Percentiles rank a stretch among this genome's conserved stretches.
phyloP scores from a whole-genome alignment of 2,113 vertebrate species.

The Myanophis thanlyinensis region DNA sequence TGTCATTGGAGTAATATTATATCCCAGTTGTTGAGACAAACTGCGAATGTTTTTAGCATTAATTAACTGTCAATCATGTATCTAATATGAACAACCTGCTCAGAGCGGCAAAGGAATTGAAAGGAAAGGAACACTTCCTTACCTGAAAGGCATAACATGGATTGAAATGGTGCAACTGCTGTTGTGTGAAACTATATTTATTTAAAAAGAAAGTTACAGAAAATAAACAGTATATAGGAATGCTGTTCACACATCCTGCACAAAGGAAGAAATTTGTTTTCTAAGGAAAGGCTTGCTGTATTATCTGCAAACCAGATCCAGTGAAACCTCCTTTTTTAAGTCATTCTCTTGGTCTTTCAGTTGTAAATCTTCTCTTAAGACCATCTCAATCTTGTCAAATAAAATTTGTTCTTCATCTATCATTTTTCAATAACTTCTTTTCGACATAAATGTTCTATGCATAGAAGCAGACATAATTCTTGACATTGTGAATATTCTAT shows the following conservation, averaged over 20 bases:
- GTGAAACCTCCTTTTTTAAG: background rate
- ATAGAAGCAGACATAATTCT: background rate
- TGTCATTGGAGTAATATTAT: background rate
- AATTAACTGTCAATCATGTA: background rate
- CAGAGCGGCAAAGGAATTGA: background rate
- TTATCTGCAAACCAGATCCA: background rate
- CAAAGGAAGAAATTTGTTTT: background rate
- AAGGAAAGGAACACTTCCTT: background rate
- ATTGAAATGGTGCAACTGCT: background rate
- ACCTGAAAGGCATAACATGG: background rate
- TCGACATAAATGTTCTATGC: background rate
- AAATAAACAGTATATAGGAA: background rate
- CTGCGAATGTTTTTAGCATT: background rate
- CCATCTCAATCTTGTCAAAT: background rate
- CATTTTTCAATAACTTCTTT: background rate
- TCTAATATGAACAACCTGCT: background rate
- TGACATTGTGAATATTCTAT: background rate
- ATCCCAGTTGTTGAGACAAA: background rate
- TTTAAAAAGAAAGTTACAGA: background rate
- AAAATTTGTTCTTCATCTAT: background rate
- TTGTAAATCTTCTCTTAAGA: background rate
- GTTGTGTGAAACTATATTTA: background rate
- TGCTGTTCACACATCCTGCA: background rate
- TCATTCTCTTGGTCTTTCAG: background rate
- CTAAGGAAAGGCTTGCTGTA: background rate